Conservation (phyloP, 2,797 vertebrate genomes). For the Rhabdophis nuchalis region DNA sequence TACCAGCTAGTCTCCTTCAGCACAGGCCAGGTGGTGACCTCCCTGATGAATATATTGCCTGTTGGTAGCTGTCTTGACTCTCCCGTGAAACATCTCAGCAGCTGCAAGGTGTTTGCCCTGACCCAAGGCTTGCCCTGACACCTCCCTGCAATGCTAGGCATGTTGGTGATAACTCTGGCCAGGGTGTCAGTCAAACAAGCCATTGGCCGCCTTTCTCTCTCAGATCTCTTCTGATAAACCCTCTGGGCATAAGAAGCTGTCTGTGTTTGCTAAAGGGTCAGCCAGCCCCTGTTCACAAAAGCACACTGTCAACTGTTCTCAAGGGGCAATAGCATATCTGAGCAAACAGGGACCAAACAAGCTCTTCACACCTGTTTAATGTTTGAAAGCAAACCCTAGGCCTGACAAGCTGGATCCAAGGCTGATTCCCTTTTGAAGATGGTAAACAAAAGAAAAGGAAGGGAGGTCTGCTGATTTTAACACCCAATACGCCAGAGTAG, state of each 20-base stretch:
- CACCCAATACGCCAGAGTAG: background rate
- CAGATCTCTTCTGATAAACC: constrained; percentile 24
- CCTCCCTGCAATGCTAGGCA: background rate
- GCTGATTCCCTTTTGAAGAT: background rate
- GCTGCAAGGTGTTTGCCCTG: background rate
- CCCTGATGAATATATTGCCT: background rate
- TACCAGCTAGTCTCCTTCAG: background rate
- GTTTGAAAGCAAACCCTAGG: background rate
- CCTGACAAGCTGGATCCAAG: fast-evolving
- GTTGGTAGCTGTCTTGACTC: background rate
- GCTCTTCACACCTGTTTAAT: constrained; percentile 46
- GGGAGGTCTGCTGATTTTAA: background rate
- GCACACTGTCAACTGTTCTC: constrained; percentile 28
- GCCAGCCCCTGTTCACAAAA: background rate
- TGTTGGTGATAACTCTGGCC: background rate
- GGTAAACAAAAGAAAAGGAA: constrained; percentile 19
- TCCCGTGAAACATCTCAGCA: background rate
- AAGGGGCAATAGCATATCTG: constrained; percentile 13
- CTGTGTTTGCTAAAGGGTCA: constrained; percentile 37
- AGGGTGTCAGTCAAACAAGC: constrained; percentile 41
- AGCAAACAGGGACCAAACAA: constrained; percentile 31
- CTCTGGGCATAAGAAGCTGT: constrained; percentile 20
- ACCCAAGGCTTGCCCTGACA: constrained; percentile 22
- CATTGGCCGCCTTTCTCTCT: constrained; percentile 17
- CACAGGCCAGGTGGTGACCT: background rate